A percentile compares a stretch with the other conserved stretches of the same genome.
Evolutionary conservation across 2,888 invertebrate species (phyloP).

Genomic region (Drosophila infuscata): DNA sequence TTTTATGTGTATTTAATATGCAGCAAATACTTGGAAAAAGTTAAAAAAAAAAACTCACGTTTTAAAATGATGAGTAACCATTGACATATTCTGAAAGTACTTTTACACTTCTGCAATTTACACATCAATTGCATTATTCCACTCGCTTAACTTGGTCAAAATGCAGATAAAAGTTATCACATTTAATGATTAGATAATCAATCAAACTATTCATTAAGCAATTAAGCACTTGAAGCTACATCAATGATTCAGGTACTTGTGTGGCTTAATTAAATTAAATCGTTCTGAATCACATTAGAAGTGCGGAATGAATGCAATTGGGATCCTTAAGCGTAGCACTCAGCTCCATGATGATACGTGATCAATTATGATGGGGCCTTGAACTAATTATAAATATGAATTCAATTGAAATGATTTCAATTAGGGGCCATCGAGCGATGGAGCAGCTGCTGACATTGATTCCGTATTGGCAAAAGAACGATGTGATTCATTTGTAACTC

Average conservation of each 20-base stretch:
- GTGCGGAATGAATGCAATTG: neutral
- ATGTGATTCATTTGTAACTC: constrained; percentile 5
- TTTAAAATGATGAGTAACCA: neutral
- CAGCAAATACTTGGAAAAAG: neutral
- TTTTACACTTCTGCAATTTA: neutral
- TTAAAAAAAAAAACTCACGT: too few relatives aligned
- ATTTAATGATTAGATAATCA: neutral
- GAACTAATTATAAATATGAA: constrained; percentile 19
- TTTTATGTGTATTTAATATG: neutral
- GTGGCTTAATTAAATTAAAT: neutral
- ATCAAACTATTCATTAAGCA: neutral
- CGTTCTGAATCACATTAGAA: neutral
- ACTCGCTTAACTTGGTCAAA: neutral
- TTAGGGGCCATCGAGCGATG: constrained; percentile 6
- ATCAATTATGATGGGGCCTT: constrained; percentile 10
- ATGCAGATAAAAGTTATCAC: neutral
- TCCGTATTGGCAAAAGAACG: neutral
- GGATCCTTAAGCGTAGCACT: neutral
- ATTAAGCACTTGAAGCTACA: neutral
- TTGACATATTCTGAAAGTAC: neutral
- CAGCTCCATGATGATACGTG: constrained; percentile 5
- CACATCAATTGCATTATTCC: neutral
- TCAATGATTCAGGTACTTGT: neutral
- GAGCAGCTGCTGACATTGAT: neutral
- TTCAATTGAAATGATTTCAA: constrained; percentile 24